These are phyloP conservation scores for Spea bombifrons DNA, from an alignment of 2,113 vertebrate species.

Conservation along the genomic window DNA sequence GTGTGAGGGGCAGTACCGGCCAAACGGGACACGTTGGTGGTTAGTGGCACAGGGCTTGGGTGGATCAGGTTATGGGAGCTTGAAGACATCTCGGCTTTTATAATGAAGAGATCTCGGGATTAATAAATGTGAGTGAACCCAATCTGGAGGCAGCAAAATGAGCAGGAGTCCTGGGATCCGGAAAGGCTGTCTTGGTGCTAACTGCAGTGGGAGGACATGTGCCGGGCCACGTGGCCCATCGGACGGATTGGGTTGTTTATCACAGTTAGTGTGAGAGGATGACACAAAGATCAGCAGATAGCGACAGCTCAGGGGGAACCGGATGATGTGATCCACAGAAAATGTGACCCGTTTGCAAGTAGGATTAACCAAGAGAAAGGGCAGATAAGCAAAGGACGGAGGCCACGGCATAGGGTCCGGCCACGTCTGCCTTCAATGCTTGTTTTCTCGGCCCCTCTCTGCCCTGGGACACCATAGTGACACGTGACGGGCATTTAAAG, in stretches of 20 bases:
- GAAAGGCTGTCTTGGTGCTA: no score
- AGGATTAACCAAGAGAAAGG: constrained; percentile 28
- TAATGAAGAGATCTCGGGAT: no score
- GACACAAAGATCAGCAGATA: constrained; percentile 22
- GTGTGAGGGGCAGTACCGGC: no score
- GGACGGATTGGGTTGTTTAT: constrained; percentile 1
- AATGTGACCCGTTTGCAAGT: neutral
- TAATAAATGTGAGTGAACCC: no score
- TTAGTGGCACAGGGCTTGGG: no score
- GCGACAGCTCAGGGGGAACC: neutral
- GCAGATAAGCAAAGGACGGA: neutral
- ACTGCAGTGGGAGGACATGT: neutral
- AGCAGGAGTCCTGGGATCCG: no score
- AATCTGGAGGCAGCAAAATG: no score
- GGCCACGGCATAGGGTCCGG: neutral
- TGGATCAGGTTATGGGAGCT: no score
- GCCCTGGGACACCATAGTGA: no score
- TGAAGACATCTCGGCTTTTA: no score
- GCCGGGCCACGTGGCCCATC: neutral
- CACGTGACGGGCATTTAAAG: no score
- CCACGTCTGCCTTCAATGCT: neutral
- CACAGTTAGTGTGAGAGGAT: neutral
- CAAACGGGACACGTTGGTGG: no score
- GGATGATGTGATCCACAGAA: constrained; percentile 14
- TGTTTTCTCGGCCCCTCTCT: neutral